Conservation (phyloP, 2,888 invertebrate genomes). For the Microplitis manilae region DNA sequence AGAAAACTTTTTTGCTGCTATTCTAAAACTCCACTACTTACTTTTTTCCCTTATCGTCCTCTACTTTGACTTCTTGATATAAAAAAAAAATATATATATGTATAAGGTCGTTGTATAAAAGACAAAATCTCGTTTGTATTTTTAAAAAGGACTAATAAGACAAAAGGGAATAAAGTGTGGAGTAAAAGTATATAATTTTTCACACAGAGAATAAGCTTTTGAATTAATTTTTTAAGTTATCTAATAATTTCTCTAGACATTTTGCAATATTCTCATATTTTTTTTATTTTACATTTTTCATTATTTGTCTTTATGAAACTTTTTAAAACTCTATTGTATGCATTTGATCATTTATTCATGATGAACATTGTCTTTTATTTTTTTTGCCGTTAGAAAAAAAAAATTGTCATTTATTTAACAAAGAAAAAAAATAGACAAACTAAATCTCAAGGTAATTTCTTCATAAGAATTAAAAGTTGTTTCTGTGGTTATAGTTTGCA, state of each 20-base stretch:
- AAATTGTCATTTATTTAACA: not conserved
- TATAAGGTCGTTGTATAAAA: not conserved
- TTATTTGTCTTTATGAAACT: conserved; percentile 24
- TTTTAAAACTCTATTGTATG: conserved; percentile 17
- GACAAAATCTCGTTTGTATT: not conserved
- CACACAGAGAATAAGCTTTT: conserved; percentile 17
- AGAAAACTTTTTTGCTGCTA: conserved; percentile 5
- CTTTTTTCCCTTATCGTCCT: not conserved
- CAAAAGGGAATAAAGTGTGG: conserved; percentile 15
- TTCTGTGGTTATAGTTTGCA: conserved; percentile 5
- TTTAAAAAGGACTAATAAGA: conserved; percentile 4
- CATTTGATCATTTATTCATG: conserved; percentile 6
- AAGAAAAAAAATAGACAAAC: not conserved
- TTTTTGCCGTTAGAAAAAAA: not conserved
- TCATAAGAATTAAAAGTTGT: not conserved
- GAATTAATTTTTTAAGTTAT: conserved; percentile 38
- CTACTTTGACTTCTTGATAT: not conserved
- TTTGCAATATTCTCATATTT: conserved; percentile 18
- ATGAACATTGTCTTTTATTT: not conserved
- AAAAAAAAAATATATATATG: conserved; percentile 9
- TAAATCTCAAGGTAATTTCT: conserved; percentile 1
- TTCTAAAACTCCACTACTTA: conserved; percentile 6
- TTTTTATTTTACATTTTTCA: not conserved
- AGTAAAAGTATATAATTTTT: conserved; percentile 7
- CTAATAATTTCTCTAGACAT: conserved; percentile 31